These are phyloP conservation scores for Yasuhikotakia modesta DNA, from an alignment of 2,797 vertebrate genomes.

Conservation along the genomic window DNA sequence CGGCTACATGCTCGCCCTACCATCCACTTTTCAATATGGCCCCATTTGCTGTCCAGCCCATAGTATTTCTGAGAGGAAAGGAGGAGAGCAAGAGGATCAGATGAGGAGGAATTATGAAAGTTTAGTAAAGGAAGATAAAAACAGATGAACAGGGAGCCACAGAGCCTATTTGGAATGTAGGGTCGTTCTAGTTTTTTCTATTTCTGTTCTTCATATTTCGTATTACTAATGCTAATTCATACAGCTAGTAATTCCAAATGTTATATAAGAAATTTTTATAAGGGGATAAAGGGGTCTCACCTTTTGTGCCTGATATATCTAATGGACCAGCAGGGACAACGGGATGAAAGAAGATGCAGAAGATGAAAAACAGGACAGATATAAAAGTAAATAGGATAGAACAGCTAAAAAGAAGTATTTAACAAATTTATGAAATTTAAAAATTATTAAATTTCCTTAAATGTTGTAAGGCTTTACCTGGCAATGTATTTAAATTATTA, in stretches of 20 bases:
- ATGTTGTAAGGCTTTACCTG: not conserved
- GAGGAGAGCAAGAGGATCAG: constrained; percentile 22
- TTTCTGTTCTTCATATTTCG: not conserved
- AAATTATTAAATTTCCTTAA: not conserved
- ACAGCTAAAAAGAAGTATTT: not conserved
- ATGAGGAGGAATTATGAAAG: constrained; percentile 21
- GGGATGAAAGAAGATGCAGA: constrained; percentile 53
- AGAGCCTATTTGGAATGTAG: not conserved
- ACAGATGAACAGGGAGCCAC: not conserved
- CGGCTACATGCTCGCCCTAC: constrained; percentile 73
- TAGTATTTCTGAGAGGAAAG: constrained; percentile 87
- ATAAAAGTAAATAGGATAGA: not conserved
- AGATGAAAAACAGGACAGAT: not conserved
- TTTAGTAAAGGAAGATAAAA: constrained; percentile 10
- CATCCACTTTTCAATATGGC: constrained; percentile 98
- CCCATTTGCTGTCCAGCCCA: constrained; percentile 94
- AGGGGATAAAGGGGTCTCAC: constrained; percentile 71
- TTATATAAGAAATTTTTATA: constrained; percentile 1
- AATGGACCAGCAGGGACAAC: constrained; percentile 44
- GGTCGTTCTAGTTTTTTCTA: not conserved
- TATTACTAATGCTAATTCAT: not conserved
- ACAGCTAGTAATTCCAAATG: not conserved
- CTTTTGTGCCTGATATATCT: constrained; percentile 93
- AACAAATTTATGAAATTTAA: too few relatives aligned
- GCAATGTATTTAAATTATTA: not conserved